Conservation (phyloP, 35 echinoderm and acorn worm species). For the Hemicentrotus pulcherrimus region DNA sequence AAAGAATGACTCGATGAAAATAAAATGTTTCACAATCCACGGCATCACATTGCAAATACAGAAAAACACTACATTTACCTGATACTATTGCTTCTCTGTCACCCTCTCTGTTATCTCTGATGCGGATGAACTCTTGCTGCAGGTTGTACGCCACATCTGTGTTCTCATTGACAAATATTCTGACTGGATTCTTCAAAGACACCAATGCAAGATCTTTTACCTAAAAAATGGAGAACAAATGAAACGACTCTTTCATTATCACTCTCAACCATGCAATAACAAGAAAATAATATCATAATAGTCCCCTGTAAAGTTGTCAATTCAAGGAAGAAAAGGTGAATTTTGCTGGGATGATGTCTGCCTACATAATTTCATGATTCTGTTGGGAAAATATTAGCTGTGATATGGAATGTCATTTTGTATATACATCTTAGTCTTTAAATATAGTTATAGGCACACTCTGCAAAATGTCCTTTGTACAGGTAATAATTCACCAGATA, state of each 20-base stretch:
- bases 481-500: too few relatives aligned
- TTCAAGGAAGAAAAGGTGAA: too few relatives aligned
- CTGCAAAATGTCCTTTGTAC: too few relatives aligned
- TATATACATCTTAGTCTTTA: background rate
- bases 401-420: background rate
- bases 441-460: too few relatives aligned
- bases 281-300: background rate
- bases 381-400: background rate
- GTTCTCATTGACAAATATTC: constrained; percentile 97
- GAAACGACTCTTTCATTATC: background rate
- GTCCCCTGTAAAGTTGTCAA: too few relatives aligned
- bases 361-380: background rate
- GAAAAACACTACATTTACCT: constrained; percentile 52
- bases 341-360: background rate
- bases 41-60: too few relatives aligned
- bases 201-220: constrained; percentile 93
- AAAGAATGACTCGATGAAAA: too few relatives aligned
- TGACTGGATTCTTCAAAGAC: constrained; percentile 91
- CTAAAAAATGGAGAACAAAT: constrained; percentile 43
- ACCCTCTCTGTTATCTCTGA: constrained; percentile 78
- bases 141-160: constrained; percentile 98
- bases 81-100: constrained; percentile 93
- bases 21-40: too few relatives aligned
- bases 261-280: background rate
- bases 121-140: constrained; percentile 90